phyloP scores from a whole-genome alignment of 1,140 invertebrate species.

The Orchestia grillus region DNA sequence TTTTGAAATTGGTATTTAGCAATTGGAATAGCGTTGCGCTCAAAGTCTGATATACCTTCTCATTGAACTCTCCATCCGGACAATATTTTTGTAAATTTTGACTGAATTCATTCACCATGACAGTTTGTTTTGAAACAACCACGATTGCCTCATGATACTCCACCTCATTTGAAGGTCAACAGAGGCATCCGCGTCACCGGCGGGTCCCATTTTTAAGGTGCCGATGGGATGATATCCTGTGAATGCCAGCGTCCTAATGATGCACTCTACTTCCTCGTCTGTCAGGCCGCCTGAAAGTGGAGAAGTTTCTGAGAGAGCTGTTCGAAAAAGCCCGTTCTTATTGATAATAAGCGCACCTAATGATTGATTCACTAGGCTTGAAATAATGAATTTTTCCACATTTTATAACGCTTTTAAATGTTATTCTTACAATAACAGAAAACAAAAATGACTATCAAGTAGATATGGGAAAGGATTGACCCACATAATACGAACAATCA shows the following conservation, averaged over 20 bases:
- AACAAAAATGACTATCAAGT: not conserved
- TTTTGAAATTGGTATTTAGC: too few species aligned
- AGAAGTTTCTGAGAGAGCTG: not conserved
- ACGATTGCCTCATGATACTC: not conserved
- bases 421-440: not conserved
- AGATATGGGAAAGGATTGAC: not conserved
- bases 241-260: constrained; percentile 77
- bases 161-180: constrained; percentile 77
- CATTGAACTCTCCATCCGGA: too few species aligned
- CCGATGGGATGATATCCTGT: constrained; percentile 80
- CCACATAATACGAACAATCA: too few species aligned
- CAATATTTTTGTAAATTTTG: too few species aligned
- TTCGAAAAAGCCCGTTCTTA: not conserved
- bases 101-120: not conserved
- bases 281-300: not conserved
- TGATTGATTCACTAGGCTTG: not conserved
- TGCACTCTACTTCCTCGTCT: constrained; percentile 75
- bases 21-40: too few species aligned
- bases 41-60: too few species aligned
- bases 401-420: not conserved
- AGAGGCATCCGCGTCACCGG: constrained; percentile 71
- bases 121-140: not conserved
- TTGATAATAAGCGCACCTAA: constrained; percentile 69
- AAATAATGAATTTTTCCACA: not conserved
- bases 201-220: constrained; percentile 77